Base-by-base conservation (phyloP, 1,140 invertebrate species). In the Nasonia vitripennis region DNA sequence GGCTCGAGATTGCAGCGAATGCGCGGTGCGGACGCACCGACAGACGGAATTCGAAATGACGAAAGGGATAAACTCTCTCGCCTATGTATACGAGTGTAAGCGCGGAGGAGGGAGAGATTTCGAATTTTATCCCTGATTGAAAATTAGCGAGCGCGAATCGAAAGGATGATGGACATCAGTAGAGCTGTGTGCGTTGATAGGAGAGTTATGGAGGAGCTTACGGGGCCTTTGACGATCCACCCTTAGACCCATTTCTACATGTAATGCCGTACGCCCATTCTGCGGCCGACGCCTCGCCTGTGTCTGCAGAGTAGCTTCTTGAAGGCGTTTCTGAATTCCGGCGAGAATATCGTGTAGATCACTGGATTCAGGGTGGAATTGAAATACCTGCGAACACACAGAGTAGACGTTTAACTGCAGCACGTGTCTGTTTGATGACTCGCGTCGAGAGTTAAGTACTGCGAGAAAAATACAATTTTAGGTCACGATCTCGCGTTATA, bases 351-450 rank as follows among this genome's bases (percentile, higher is more conserved):
- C 41, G 97, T 98, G 92, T 98, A 98, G 89, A 98, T 98, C 70
- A 97, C 95, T 12, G 97, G 97, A 93, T 98, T 98, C 31, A 98
- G 93, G 48, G 97, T 97, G 1, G 97, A 98, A 93, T 98, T 98
- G 90, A 98, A 96, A 92, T 98, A 98, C 67, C 96, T 96, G 86
- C 31, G 23, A 88, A 88, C 86, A 75, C 78, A 84, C 37, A 81
- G 23, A 71, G 41, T 10, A 7, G 9, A 45, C 41, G 41, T 41
- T 41, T 23, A 67, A 79, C 27, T 41, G 7, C n/a, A 4, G 1
- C 5, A 67, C n/a, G 17, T 27, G 27, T 1, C 62, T n/a, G 62
- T 67, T 20, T 67, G 14, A 41, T 41, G 41, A 41, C 37, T 41
- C 37, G 37, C 37, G 41, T 41, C 41, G 41, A 41, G 4, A 41